A percentile compares a stretch with the other conserved stretches of the same genome.
These are phyloP conservation scores for Coracias cyanogaster DNA, from an alignment of 2,797 vertebrate genomes.

Conservation along the genomic window DNA sequence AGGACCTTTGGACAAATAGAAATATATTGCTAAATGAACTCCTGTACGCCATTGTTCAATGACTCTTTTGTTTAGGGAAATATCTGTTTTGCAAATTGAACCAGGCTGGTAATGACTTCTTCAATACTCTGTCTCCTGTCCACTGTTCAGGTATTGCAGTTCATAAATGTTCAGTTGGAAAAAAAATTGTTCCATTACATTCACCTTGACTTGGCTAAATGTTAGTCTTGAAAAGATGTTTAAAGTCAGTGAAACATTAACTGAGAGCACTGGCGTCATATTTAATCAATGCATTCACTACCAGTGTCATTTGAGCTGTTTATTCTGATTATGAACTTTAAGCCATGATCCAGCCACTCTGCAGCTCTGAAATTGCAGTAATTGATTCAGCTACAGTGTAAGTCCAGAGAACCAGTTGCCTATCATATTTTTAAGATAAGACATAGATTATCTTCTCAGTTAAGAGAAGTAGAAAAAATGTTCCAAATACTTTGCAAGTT, in stretches of 20 bases:
- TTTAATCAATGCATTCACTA: conserved; percentile 44
- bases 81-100: not conserved
- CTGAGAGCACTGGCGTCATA: conserved; percentile 45
- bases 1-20: conserved; percentile 21
- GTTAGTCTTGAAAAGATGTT: conserved; percentile 39
- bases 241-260: conserved; percentile 43
- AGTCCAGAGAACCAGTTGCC: not conserved
- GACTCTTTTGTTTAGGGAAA: conserved; percentile 7
- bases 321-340: conserved; percentile 66
- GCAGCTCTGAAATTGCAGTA: conserved; percentile 17
- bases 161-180: not conserved
- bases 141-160: not conserved
- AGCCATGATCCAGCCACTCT: not conserved
- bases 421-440: not conserved
- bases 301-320: conserved; percentile 46
- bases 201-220: conserved; percentile 31
- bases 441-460: not conserved
- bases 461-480: not conserved
- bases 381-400: not conserved
- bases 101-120: not conserved
- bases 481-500: not conserved
- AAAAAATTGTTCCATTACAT: not conserved
- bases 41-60: not conserved
- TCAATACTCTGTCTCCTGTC: not conserved
- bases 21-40: conserved; percentile 10